These are phyloP conservation scores for Tethea ocularis DNA, from an alignment of 2,888 invertebrate species.

Conservation along the genomic window DNA sequence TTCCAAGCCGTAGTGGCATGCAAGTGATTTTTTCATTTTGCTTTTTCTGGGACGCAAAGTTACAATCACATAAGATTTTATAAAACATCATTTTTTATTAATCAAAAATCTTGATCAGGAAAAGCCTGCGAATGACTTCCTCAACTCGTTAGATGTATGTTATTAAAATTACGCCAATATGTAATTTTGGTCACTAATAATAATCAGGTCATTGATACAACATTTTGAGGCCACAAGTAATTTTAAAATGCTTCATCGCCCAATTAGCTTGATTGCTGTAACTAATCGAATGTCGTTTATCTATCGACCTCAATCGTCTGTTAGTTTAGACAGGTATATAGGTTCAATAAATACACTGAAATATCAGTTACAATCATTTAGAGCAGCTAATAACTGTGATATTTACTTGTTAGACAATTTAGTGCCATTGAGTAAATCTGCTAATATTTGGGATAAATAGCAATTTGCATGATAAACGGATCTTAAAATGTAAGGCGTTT, in stretches of 20 bases:
- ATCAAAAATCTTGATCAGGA: background rate
- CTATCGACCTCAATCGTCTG: background rate
- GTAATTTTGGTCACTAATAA: too few species aligned
- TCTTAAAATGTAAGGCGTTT: too few species aligned
- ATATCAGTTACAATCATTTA: background rate
- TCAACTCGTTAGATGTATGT: too few species aligned
- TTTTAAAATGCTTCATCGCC: too few species aligned
- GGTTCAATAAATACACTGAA: background rate
- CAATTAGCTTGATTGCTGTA: background rate
- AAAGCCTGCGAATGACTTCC: too few species aligned
- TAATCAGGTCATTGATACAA: too few species aligned
- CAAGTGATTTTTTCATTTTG: background rate
- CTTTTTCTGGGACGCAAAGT: background rate
- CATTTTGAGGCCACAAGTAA: too few species aligned
- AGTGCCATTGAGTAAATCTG: background rate
- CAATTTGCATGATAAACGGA: too few species aligned
- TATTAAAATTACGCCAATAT: too few species aligned
- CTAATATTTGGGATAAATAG: background rate
- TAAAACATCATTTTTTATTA: background rate
- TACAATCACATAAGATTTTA: background rate
- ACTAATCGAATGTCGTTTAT: background rate
- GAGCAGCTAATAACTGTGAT: background rate
- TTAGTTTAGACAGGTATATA: background rate
- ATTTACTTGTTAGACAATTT: background rate
- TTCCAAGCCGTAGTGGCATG: background rate